Evolutionary conservation across 2,797 vertebrate species (phyloP).

Genomic region (Austrolebias charrua): DNA sequence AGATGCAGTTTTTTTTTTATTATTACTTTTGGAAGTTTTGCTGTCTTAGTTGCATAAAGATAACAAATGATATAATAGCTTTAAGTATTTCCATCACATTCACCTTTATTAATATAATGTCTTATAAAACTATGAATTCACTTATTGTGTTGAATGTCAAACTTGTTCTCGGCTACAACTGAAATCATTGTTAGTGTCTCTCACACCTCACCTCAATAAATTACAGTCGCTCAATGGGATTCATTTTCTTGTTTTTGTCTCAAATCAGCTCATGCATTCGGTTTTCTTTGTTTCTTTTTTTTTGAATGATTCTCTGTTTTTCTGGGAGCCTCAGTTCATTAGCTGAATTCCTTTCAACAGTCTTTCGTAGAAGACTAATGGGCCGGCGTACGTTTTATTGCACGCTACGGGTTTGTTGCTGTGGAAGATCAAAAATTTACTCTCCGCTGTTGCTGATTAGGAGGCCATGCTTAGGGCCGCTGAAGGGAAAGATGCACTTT

Average conservation of each 20-base stretch:
- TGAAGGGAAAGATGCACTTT: constrained; percentile 66
- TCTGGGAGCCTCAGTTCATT: constrained; percentile 71
- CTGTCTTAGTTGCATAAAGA: too few relatives aligned
- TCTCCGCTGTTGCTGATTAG: constrained; percentile 49
- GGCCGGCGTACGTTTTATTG: constrained; percentile 72
- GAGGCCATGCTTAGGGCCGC: constrained; percentile 57
- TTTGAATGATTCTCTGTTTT: constrained; percentile 36
- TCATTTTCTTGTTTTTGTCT: constrained; percentile 4
- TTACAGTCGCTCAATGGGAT: constrained; percentile 12
- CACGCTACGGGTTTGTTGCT: constrained; percentile 58
- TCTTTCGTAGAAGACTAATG: constrained; percentile 72
- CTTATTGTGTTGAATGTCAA: constrained; percentile 16
- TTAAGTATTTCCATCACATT: background rate
- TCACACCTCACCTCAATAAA: constrained; percentile 29
- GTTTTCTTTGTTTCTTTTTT: constrained; percentile 49
- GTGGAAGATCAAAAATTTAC: constrained; percentile 67
- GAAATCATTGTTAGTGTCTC: constrained; percentile 23
- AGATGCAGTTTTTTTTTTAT: too few relatives aligned
- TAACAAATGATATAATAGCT: too few relatives aligned
- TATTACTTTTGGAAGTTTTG: too few relatives aligned
- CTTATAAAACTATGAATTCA: too few relatives aligned
- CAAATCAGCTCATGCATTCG: constrained; percentile 23
- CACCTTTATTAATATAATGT: constrained; percentile 43
- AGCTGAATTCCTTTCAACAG: constrained; percentile 68
- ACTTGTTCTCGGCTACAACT: constrained; percentile 9